Conservation (phyloP, 2,113 vertebrate species). For the Gymnorhina tibicen region DNA sequence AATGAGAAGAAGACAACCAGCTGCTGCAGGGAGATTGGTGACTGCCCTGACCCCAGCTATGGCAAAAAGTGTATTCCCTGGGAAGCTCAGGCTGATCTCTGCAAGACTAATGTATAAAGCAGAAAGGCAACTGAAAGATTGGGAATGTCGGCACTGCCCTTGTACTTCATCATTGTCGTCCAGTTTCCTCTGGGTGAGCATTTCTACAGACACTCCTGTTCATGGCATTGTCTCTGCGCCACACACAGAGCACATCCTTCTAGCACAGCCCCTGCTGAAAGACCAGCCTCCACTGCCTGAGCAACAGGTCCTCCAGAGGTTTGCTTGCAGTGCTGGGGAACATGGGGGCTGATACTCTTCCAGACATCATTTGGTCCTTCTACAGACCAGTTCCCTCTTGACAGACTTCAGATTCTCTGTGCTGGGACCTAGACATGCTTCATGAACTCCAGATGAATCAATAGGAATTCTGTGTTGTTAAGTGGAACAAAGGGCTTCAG, state of each 20-base stretch:
- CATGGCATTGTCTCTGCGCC: neutral
- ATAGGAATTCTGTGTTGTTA: neutral
- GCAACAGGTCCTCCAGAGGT: fast-evolving
- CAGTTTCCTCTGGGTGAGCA: neutral
- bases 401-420: neutral
- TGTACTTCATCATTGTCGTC: neutral
- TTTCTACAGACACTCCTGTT: neutral
- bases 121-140: neutral
- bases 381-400: neutral
- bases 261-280: neutral
- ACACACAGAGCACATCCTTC: neutral
- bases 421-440: neutral
- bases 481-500: neutral
- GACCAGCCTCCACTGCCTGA: neutral
- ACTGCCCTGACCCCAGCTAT: neutral
- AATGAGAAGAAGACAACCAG: neutral
- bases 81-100: neutral
- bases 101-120: neutral
- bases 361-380: neutral
- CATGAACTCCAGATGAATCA: neutral
- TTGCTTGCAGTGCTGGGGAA: neutral
- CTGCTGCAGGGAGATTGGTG: neutral
- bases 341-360: neutral
- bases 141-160: neutral
- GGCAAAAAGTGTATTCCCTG: neutral